These are phyloP conservation scores for Sinhomidia bicolor DNA, from an alignment of 2,888 invertebrate species.

Conservation along the genomic window DNA sequence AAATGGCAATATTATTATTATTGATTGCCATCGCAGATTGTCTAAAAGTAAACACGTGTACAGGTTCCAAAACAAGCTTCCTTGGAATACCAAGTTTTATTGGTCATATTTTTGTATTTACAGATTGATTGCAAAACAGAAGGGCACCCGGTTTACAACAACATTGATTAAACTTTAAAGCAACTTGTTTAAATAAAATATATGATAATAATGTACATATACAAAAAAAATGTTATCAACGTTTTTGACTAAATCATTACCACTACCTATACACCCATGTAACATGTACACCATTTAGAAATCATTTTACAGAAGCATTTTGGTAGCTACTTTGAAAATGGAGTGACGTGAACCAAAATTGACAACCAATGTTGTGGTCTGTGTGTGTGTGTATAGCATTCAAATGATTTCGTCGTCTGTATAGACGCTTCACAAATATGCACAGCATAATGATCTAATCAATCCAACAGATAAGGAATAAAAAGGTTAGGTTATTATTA, in stretches of 20 bases:
- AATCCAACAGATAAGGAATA: conserved; percentile 15
- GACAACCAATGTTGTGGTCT: no score
- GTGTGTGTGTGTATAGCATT: not conserved
- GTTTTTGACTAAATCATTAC: not conserved
- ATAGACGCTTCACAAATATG: not conserved
- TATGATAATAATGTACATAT: no score
- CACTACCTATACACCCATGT: not conserved
- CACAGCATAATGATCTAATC: conserved; percentile 38
- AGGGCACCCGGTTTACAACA: conserved; percentile 22
- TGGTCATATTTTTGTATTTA: not conserved
- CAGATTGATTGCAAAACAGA: not conserved
- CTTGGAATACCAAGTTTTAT: not conserved
- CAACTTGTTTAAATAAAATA: no score
- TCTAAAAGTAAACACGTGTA: not conserved
- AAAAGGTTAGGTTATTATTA: not conserved
- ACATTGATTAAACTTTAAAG: no score
- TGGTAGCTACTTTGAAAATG: not conserved
- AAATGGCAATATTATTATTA: not conserved
- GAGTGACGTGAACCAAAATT: not conserved
- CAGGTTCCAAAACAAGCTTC: conserved; percentile 17
- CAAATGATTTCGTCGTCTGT: not conserved
- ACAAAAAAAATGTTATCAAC: no score
- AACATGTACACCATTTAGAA: not conserved
- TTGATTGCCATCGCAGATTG: not conserved
- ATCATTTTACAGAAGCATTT: conserved; percentile 4